Base-by-base conservation (phyloP, 2,888 invertebrate genomes). In the Habroteleia sp. region DNA sequence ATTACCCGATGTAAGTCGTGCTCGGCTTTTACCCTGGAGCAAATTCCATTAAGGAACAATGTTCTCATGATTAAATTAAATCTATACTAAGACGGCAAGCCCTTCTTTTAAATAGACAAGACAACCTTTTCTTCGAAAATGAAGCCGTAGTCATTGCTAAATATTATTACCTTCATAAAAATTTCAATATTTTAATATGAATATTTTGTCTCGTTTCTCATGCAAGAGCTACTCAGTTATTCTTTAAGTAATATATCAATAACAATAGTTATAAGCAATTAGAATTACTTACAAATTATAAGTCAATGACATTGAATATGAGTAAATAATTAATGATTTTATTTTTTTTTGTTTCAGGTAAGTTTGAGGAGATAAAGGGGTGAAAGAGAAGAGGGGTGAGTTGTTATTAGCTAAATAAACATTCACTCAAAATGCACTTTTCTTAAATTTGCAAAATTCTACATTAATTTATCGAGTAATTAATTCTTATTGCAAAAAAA, bases 41-140 rank as follows among this genome's bases (percentile, higher is more conserved):
- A 54, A 69, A 74, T 58, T 69, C 74, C 74, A 74, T 74, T 74
- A 74, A 69, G 63, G 69, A 74, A 68, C 74, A 74, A 74, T 69
- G 74, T 74, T 74, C 74, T 63, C 69, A 66, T 71, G 60, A 65
- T 75, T 75, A 75, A 71, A 75, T 75, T 75, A 75, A 71, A 75
- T 71, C 75, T 60, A 54, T 54, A 66, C 62, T 25, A 35, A 65
- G 54, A 27, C 39, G 48, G 37, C 48, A 33, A 65, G 62, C 33
- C 29, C 46, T 48, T 60, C 27, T 56, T 20, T 58, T 31, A 37
- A 71, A 39, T 10, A 62, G 11, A 63, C 37, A 71, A 60, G 35
- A 69, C 54, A 65, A 27, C 33, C 10, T 52, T 60, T 58, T 50
- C 17, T 63, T 56, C 52, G 39, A 14, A 48, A 62, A 56, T 27